Evolutionary conservation across 2,113 vertebrate species (phyloP).

Genomic region (Galbula dea): DNA sequence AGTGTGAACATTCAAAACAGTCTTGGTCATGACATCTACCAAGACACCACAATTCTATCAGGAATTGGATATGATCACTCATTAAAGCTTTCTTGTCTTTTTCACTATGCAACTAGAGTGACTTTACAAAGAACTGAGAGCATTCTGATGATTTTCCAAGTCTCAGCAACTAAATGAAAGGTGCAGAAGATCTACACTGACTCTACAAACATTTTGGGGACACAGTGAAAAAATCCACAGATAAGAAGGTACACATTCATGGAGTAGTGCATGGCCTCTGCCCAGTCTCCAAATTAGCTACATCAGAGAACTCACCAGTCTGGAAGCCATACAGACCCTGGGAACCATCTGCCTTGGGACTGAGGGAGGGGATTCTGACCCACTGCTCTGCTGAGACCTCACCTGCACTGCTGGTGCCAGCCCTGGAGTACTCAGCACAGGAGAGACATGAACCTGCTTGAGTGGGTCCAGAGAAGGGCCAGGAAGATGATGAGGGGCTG

Average conservation of each 20-base stretch:
- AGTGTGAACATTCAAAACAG: not conserved
- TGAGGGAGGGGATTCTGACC: not conserved
- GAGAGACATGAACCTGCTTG: no score
- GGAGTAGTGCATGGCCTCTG: not conserved
- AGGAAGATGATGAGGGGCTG: no score
- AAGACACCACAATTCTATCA: not conserved
- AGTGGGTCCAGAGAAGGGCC: no score
- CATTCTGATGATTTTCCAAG: not conserved
- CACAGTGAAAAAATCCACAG: not conserved
- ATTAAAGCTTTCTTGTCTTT: not conserved
- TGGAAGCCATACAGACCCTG: not conserved
- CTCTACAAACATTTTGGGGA: not conserved
- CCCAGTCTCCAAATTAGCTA: not conserved
- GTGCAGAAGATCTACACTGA: not conserved
- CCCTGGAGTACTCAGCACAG: no score
- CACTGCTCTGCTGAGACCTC: no score
- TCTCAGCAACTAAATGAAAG: not conserved
- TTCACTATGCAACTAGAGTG: not conserved
- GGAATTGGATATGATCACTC: not conserved
- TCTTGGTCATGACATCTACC: fast-evolving
- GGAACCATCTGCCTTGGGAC: no score
- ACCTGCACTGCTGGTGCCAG: no score
- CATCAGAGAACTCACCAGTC: not conserved
- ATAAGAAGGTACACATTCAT: fast-evolving
- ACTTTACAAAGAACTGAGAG: not conserved